Conservation (phyloP, 2,113 vertebrate genomes). For the Eira barbara region DNA sequence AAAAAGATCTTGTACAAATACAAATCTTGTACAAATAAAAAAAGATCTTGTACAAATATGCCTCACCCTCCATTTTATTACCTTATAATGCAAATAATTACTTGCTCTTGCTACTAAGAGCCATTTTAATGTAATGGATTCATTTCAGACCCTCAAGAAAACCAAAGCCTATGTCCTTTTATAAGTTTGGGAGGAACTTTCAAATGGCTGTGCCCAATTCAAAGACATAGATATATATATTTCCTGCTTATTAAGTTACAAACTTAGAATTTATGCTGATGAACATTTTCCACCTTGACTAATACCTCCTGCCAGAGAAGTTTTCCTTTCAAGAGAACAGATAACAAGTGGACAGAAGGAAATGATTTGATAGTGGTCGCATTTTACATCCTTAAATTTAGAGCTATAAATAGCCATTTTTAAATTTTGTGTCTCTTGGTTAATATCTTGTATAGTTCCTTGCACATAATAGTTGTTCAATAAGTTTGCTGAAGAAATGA, state of each 20-base stretch:
- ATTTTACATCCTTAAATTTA: conserved; percentile 32
- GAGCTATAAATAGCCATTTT: background rate
- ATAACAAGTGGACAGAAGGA: background rate
- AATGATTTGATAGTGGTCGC: background rate
- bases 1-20: conserved; percentile 59
- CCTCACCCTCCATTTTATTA: conserved; percentile 43
- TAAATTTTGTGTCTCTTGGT: background rate
- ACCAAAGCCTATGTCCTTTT: background rate
- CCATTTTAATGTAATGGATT: conserved; percentile 54
- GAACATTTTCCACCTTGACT: conserved; percentile 2
- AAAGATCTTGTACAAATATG: conserved; percentile 59
- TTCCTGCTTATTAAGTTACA: conserved; percentile 34
- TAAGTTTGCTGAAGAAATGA: conserved; percentile 21
- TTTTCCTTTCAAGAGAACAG: background rate
- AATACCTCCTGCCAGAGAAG: background rate
- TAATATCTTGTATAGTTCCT: background rate
- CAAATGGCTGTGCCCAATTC: background rate
- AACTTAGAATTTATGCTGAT: conserved; percentile 21
- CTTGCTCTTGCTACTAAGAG: conserved; percentile 25
- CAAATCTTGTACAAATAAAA: background rate
- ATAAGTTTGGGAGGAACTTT: conserved; percentile 35
- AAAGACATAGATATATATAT: background rate
- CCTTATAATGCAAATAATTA: conserved; percentile 61
- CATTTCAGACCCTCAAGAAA: conserved; percentile 50
- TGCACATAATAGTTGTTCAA: background rate